phyloP scores from a whole-genome alignment of 2,888 invertebrate genomes.

The Leptothorax acervorum region DNA sequence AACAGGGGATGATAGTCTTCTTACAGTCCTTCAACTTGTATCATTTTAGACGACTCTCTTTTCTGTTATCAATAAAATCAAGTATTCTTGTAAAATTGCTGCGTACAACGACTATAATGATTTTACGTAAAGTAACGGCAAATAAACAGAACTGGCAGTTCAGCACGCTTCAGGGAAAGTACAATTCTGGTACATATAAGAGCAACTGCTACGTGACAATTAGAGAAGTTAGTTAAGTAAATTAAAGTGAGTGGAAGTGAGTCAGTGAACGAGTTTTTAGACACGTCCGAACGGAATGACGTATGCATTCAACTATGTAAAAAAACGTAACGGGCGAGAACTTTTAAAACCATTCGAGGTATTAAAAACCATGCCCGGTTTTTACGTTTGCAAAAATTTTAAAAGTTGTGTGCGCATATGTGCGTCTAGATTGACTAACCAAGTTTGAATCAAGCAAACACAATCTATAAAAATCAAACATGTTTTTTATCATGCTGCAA shows the following conservation, averaged over 20 bases:
- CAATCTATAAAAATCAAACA: neutral
- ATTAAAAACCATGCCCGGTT: constrained; percentile 31
- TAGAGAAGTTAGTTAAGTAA: constrained; percentile 6
- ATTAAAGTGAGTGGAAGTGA: constrained; percentile 42
- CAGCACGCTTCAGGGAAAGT: neutral
- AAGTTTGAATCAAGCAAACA: neutral
- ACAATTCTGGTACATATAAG: neutral
- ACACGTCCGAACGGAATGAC: constrained; percentile 16
- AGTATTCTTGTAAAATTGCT: neutral
- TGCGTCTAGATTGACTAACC: neutral
- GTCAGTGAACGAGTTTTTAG: constrained; percentile 25
- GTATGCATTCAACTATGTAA: neutral
- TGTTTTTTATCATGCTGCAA: neutral
- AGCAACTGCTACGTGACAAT: constrained; percentile 29
- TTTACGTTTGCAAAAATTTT: constrained; percentile 13
- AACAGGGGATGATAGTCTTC: neutral
- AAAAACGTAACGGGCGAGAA: constrained; percentile 40
- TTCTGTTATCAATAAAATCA: neutral
- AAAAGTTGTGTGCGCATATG: neutral
- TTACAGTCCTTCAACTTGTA: neutral
- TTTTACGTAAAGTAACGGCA: neutral
- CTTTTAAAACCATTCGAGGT: constrained; percentile 31
- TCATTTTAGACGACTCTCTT: constrained; percentile 11
- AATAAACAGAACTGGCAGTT: neutral
- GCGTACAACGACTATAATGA: neutral